Conservation (phyloP, 2,888 invertebrate species). For the Osedax frankpressi region DNA sequence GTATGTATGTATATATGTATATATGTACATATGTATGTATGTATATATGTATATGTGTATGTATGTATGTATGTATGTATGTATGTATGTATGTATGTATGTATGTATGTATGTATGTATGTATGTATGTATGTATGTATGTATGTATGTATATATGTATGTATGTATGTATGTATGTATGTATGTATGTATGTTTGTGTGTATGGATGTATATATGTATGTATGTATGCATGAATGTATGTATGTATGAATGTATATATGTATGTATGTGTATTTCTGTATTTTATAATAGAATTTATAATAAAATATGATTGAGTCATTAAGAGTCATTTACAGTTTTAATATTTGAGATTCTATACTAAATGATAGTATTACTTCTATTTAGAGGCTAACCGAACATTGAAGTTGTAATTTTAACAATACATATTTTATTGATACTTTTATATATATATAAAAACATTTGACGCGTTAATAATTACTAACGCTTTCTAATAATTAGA, state of each 20-base stretch:
- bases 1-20: background rate
- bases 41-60: background rate
- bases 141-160: background rate
- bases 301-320: too few species aligned
- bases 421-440: too few species aligned
- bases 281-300: too few species aligned
- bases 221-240: background rate
- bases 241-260: background rate
- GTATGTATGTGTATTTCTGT: background rate
- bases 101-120: background rate
- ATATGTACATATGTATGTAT: background rate
- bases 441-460: too few species aligned
- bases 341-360: too few species aligned
- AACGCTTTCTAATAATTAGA: too few species aligned
- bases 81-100: background rate
- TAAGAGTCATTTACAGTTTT: too few species aligned
- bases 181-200: background rate
- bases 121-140: background rate
- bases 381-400: too few species aligned
- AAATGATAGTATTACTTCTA: too few species aligned
- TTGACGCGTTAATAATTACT: too few species aligned
- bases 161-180: background rate
- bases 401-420: too few species aligned
- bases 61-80: background rate
- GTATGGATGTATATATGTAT: background rate